Base-by-base conservation (phyloP, 2,113 vertebrate genomes). In the Daphoenositta chrysoptera region DNA sequence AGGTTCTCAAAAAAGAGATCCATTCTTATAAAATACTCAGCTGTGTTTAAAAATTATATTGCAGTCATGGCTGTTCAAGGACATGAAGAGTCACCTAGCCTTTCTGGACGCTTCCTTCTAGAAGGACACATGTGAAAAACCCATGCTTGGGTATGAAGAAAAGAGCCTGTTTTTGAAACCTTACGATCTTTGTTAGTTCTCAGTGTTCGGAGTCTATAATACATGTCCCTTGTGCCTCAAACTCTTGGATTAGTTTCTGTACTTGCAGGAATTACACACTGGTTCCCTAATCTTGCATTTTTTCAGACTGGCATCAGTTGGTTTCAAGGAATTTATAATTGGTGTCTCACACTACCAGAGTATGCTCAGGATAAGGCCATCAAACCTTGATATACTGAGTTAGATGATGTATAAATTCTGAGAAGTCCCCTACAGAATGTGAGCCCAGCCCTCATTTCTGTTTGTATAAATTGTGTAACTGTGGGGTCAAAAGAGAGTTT, bases 331-430 rank as follows among this genome's bases (percentile, higher is more conserved):
- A 31, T 31, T n/a, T 47, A 9, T 66, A 16, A 65, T 70, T 91
- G 39, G 21, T 0, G 0, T 63, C 47, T 73, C 4, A 1, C 6
- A 0, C n/a, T 50, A 21, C 31, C 11, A 12, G 50, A 76, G 8
- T 31, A 11, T 28, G 33, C n/a, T 73, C 12, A 35, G 42, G 33
- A 18, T 57, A 54, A 68, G 42, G 30, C 50, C 20, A 10, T 45
- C n/a, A 50, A 30, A 21, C 21, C 80, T 61, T 18, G 28, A 26
- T 7, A 4, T 31, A 30, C 11, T 37, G 58, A 77, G n/a, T 12
- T 53, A 21, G 14, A 26, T 63, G 11, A 69, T 39, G 9, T 61
- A 19, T 35, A 70, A 39, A 2, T 84, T 63, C 33, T 80, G 72
- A 71, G 53, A 89, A 85, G 37, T 68, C 63, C n/a, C 39, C 80